Percentiles rank a stretch among this genome's conserved stretches.
These are phyloP conservation scores for Sternotherus odoratus DNA, from an alignment of 2,797 vertebrate species.

Conservation along the genomic window DNA sequence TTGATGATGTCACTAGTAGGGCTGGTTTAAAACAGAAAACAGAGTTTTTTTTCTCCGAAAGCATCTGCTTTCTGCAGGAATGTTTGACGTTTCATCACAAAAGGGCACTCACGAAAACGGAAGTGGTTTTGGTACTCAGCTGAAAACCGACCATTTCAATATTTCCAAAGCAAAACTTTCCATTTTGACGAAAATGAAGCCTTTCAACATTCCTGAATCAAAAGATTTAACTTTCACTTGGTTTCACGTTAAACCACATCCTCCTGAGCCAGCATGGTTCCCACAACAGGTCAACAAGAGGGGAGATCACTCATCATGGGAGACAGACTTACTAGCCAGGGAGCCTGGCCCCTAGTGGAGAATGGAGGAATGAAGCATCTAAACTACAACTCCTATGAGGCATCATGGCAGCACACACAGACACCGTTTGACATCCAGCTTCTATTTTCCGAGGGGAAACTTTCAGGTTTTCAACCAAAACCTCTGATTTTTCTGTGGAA, in stretches of 20 bases:
- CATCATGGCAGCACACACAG: not conserved
- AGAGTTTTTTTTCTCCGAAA: constrained; percentile 11
- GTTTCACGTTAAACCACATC: not conserved
- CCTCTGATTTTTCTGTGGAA: not conserved
- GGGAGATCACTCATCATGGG: not conserved
- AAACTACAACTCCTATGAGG: not conserved
- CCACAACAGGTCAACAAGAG: not conserved
- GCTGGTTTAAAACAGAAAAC: not conserved
- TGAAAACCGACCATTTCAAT: not conserved
- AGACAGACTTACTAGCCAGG: not conserved
- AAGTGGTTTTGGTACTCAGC: not conserved
- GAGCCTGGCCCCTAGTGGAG: not conserved
- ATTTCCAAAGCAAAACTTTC: constrained; percentile 31
- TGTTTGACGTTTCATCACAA: constrained; percentile 24
- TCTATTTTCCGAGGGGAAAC: constrained; percentile 9
- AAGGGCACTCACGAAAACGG: not conserved
- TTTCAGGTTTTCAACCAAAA: not conserved
- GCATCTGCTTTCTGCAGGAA: constrained; percentile 5
- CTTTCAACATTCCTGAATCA: not conserved
- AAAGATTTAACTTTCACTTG: constrained; percentile 4
- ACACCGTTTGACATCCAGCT: not conserved
- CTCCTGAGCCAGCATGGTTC: not conserved
- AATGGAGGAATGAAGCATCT: not conserved
- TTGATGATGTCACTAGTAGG: not conserved
- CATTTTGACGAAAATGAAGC: constrained; percentile 35